These are phyloP conservation scores for Teleopsis dalmanni DNA, from an alignment of 1,140 invertebrate species.

Conservation along the genomic window DNA sequence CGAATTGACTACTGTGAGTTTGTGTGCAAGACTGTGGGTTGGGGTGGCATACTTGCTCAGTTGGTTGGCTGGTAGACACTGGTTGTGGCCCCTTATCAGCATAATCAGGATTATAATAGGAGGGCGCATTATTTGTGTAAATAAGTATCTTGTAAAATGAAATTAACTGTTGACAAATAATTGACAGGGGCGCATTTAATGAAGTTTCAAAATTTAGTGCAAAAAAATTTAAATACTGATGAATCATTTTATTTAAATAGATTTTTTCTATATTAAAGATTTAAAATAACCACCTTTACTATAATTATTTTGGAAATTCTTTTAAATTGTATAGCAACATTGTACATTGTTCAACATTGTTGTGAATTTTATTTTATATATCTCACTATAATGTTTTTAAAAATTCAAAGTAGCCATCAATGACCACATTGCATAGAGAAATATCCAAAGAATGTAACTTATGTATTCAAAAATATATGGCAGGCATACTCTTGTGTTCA, in stretches of 20 bases:
- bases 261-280: neutral
- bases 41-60: neutral
- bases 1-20: neutral
- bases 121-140: neutral
- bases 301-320: neutral
- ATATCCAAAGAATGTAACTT: too few relatives aligned
- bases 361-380: neutral
- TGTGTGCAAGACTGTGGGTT: neutral
- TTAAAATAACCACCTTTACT: neutral
- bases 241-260: neutral
- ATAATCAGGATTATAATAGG: neutral
- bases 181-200: constrained; percentile 8
- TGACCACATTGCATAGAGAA: too few relatives aligned
- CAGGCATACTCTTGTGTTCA: too few relatives aligned
- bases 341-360: neutral
- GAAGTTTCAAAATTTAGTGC: neutral
- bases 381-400: neutral
- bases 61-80: neutral
- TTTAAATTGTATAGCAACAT: neutral
- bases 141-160: constrained; percentile 1
- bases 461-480: too few relatives aligned
- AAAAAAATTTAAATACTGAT: neutral
- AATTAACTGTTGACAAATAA: constrained; percentile 7
- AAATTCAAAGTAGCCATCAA: neutral
- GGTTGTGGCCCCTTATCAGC: neutral